Evolutionary conservation across 2,888 invertebrate genomes (phyloP).

Genomic region (Leistus spinibarbis): DNA sequence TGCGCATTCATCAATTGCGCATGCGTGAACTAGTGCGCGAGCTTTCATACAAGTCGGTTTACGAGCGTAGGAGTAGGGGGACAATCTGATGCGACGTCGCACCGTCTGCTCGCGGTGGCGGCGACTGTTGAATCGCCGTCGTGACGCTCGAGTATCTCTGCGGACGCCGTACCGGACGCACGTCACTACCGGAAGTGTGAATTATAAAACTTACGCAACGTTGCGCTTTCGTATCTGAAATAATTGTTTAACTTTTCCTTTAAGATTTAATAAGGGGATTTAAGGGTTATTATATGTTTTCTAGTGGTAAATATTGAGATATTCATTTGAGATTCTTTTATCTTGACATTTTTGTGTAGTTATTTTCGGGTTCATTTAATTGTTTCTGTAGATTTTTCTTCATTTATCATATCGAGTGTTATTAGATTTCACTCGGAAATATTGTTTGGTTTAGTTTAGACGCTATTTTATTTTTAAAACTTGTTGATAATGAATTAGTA

Average conservation of each 20-base stretch:
- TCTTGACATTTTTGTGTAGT: not conserved
- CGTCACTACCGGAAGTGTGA: not conserved
- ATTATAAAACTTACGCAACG: constrained; percentile 1
- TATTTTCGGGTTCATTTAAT: not conserved
- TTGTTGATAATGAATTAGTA: too few species aligned
- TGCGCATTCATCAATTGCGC: not conserved
- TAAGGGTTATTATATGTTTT: not conserved
- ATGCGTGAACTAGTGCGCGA: not conserved
- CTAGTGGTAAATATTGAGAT: not conserved
- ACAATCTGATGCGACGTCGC: not conserved
- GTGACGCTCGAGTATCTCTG: constrained; percentile 17
- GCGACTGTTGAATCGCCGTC: not conserved
- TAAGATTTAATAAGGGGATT: not conserved
- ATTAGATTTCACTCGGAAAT: too few species aligned
- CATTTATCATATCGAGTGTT: too few species aligned
- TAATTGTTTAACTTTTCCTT: not conserved
- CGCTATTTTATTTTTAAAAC: too few species aligned
- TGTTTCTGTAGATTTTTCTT: too few species aligned
- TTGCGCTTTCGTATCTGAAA: not conserved
- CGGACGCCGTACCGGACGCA: constrained; percentile 22
- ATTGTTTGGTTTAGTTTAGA: too few species aligned
- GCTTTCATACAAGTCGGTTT: not conserved
- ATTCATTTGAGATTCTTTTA: not conserved
- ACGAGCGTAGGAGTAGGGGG: not conserved
- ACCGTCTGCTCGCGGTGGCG: not conserved